phyloP scores from a whole-genome alignment of 2,888 invertebrate genomes.

The Polymixis lichenea region DNA sequence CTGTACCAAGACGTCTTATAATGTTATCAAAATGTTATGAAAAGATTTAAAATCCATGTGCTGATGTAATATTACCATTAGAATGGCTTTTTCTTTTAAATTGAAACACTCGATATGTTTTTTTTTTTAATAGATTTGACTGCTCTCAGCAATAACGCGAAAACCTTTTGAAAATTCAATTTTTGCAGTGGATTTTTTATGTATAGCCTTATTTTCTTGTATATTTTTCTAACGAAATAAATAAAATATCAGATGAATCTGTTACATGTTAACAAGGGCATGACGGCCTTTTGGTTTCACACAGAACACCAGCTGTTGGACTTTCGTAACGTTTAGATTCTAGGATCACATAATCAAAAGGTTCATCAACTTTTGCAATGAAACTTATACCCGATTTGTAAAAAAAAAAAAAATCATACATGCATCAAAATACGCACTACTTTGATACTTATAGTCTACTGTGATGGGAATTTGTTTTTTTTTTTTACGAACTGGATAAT shows the following conservation, averaged over 20 bases:
- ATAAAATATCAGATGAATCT: conserved; percentile 2
- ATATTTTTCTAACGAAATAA: conserved; percentile 1
- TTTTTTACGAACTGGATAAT: too few relatives aligned
- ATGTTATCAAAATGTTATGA: background rate
- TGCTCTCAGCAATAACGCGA: background rate
- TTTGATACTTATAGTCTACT: too few relatives aligned
- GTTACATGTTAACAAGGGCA: conserved; percentile 12
- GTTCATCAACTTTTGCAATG: too few relatives aligned
- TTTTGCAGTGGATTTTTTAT: background rate
- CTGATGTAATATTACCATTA: background rate
- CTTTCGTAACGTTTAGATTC: background rate
- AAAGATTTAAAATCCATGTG: conserved; percentile 20
- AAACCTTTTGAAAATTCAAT: background rate
- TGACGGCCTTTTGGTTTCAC: conserved; percentile 25
- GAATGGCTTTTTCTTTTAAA: background rate
- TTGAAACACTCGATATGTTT: background rate
- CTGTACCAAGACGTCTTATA: background rate
- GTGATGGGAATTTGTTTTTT: too few relatives aligned
- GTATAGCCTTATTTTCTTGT: conserved; percentile 1
- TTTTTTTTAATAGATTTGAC: background rate
- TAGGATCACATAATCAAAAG: background rate
- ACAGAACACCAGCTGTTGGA: conserved; percentile 2
- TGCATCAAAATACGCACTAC: too few relatives aligned
- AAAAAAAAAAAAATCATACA: too few relatives aligned
- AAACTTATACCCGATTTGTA: too few relatives aligned